These are phyloP conservation scores for Esox niger DNA, from an alignment of 2,113 vertebrate genomes.

Conservation along the genomic window DNA sequence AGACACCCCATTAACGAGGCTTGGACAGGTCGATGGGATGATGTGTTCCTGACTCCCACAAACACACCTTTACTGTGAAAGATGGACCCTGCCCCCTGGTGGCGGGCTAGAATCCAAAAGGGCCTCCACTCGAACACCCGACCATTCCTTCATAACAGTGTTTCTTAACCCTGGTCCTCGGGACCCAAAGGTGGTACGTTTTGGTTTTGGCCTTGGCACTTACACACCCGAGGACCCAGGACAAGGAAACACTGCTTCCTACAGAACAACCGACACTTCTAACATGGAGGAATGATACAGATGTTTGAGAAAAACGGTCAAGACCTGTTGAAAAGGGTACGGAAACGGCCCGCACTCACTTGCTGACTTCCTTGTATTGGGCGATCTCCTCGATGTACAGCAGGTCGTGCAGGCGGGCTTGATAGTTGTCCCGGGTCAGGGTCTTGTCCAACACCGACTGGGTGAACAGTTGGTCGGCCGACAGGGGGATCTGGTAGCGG, in stretches of 20 bases:
- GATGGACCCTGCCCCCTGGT: conserved; percentile 67
- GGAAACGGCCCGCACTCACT: conserved; percentile 76
- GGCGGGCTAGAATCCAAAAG: conserved; percentile 38
- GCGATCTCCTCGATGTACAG: conserved; percentile 99
- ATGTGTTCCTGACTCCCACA: too few relatives aligned
- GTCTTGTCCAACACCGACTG: conserved; percentile 97
- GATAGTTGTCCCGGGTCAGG: conserved; percentile 94
- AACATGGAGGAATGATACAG: too few relatives aligned
- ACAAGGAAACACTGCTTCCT: too few relatives aligned
- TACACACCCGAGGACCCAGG: too few relatives aligned
- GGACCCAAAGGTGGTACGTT: too few relatives aligned
- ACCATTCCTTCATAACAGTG: too few relatives aligned
- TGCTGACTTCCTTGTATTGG: conserved; percentile 99
- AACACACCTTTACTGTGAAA: conserved; percentile 10
- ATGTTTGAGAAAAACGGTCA: too few relatives aligned
- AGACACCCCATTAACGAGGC: too few relatives aligned
- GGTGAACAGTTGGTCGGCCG: conserved; percentile 97
- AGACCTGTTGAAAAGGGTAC: not conserved
- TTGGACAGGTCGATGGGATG: too few relatives aligned
- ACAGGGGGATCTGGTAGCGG: conserved; percentile 97
- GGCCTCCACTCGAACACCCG: not conserved
- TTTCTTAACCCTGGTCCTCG: too few relatives aligned
- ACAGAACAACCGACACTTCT: too few relatives aligned
- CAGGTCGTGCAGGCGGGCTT: conserved; percentile 93
- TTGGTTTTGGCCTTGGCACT: too few relatives aligned